These are phyloP conservation scores for Sebastes minor DNA, from an alignment of 2,797 vertebrate genomes.

Conservation along the genomic window DNA sequence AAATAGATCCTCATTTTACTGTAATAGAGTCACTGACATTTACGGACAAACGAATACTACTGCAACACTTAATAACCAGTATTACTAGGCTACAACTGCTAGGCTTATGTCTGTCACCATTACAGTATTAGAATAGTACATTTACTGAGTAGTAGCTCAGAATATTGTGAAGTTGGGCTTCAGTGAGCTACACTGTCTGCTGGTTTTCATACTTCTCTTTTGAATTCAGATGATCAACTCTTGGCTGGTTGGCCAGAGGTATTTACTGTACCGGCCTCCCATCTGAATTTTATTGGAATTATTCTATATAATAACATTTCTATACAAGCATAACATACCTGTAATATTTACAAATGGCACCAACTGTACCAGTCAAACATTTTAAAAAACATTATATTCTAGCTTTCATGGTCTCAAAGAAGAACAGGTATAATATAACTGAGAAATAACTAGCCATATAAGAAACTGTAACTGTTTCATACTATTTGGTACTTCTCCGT, in stretches of 20 bases:
- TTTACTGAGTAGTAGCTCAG: constrained; percentile 9
- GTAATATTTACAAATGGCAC: not conserved
- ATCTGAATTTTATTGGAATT: not conserved
- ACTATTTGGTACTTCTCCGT: too few relatives aligned
- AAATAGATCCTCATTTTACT: constrained; percentile 19
- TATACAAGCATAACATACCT: not conserved
- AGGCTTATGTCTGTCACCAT: not conserved
- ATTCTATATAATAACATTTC: not conserved
- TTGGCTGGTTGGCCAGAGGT: not conserved
- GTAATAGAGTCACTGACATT: not conserved
- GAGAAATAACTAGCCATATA: not conserved
- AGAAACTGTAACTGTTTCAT: not conserved
- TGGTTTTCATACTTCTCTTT: constrained; percentile 53
- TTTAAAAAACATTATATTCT: not conserved
- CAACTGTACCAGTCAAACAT: not conserved
- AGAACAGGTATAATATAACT: not conserved
- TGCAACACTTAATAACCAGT: not conserved
- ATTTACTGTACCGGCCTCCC: not conserved
- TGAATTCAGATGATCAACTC: constrained; percentile 10
- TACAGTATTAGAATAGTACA: not conserved
- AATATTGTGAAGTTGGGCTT: constrained; percentile 24
- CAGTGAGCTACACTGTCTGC: constrained; percentile 32
- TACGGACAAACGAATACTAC: not conserved
- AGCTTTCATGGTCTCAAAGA: not conserved
- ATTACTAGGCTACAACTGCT: not conserved